phyloP scores from a whole-genome alignment of 2,888 invertebrate species.

The Antitype chi region DNA sequence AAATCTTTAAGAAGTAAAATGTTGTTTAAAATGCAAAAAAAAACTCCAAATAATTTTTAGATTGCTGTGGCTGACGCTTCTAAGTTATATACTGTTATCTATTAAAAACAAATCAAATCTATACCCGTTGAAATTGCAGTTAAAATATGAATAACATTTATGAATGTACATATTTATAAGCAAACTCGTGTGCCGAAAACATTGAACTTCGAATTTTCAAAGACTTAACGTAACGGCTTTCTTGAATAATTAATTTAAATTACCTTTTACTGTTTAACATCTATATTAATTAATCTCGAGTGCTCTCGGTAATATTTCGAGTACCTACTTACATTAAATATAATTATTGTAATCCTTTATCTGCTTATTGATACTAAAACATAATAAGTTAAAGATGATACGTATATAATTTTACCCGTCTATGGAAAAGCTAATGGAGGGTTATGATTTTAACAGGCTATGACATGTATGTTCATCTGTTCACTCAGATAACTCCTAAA shows the following conservation, averaged over 20 bases:
- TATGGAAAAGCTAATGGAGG: too few relatives aligned
- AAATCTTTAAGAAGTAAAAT: background rate
- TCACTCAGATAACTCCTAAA: too few relatives aligned
- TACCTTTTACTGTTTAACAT: background rate
- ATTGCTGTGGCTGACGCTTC: background rate
- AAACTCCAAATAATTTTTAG: background rate
- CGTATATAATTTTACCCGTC: too few relatives aligned
- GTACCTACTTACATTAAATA: background rate
- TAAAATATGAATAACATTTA: background rate
- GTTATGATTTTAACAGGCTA: too few relatives aligned
- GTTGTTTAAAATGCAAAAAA: background rate
- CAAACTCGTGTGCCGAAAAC: background rate
- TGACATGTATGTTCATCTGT: too few relatives aligned
- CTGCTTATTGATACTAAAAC: too few relatives aligned
- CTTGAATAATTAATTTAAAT: constrained; percentile 7
- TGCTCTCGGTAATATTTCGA: background rate
- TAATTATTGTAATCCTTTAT: background rate
- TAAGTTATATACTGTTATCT: background rate
- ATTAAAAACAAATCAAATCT: background rate
- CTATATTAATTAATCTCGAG: background rate
- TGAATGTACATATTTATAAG: background rate
- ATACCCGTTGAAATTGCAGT: background rate
- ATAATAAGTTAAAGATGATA: too few relatives aligned
- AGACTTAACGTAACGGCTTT: background rate
- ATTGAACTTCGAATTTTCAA: constrained; percentile 25